Evolutionary conservation across 1,140 invertebrate species (phyloP).

Genomic region (Ooceraea biroi): DNA sequence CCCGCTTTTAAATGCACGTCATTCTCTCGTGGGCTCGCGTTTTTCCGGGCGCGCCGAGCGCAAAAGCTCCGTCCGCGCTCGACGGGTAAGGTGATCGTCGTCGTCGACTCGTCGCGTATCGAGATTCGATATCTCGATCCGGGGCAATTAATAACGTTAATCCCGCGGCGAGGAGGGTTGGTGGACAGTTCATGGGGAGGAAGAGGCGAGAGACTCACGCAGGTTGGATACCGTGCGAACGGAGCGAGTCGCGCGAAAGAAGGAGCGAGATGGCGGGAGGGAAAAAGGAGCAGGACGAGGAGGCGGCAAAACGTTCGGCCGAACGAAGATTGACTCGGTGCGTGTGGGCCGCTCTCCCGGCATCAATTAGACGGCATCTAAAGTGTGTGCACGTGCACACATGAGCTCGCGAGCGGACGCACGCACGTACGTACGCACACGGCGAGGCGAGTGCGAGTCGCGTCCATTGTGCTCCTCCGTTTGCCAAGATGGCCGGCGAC

Average conservation of each 20-base stretch:
- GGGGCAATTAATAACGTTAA: conserved; percentile 72
- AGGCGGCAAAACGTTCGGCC: conserved; percentile 71
- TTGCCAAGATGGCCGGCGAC: conserved; percentile 71
- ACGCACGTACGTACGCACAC: conserved; percentile 22
- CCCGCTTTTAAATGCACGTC: conserved; percentile 14
- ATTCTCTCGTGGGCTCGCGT: conserved; percentile 44
- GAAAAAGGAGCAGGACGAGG: conserved; percentile 52
- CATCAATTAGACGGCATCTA: conserved; percentile 78
- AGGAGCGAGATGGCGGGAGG: conserved; percentile 1
- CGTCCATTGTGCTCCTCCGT: conserved; percentile 68
- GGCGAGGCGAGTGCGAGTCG: conserved; percentile 51
- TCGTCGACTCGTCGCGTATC: conserved; percentile 37
- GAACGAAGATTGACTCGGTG: conserved; percentile 78
- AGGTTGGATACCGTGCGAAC: conserved; percentile 38
- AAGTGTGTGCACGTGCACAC: conserved; percentile 69
- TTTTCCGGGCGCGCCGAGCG: conserved; percentile 44
- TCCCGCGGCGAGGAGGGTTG: background rate
- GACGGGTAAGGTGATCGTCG: conserved; percentile 64
- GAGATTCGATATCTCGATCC: conserved; percentile 63
- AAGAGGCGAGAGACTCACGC: background rate
- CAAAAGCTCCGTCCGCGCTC: conserved; percentile 47
- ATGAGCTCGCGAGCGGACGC: conserved; percentile 4
- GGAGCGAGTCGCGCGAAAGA: conserved; percentile 18
- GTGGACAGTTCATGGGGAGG: background rate
- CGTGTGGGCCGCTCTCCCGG: conserved; percentile 77